Evolutionary conservation across 2,113 vertebrate genomes (phyloP).

Genomic region (Lepisosteus oculatus): DNA sequence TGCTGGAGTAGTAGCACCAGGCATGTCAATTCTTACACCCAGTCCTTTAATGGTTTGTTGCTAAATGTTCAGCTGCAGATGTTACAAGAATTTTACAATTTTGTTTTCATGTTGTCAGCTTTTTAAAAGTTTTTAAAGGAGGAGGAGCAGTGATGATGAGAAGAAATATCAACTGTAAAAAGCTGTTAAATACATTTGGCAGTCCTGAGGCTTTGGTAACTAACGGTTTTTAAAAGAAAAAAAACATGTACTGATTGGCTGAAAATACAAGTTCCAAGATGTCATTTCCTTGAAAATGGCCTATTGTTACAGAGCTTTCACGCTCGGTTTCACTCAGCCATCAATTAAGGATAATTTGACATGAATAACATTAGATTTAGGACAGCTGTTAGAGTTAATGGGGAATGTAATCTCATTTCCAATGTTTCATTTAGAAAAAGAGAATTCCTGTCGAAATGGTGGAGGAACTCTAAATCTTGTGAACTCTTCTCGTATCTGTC

Average conservation of each 20-base stretch:
- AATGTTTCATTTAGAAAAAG: not conserved
- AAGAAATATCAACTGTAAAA: too few species aligned
- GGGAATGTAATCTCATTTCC: not conserved
- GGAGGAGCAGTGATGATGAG: too few species aligned
- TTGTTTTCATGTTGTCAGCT: too few species aligned
- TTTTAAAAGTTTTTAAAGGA: too few species aligned
- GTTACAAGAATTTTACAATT: too few species aligned
- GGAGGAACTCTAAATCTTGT: not conserved
- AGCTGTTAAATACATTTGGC: not conserved
- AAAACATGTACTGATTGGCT: not conserved
- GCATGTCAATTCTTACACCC: not conserved
- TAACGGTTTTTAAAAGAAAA: not conserved
- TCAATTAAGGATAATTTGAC: too few species aligned
- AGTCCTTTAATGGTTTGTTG: not conserved
- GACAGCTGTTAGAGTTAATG: not conserved
- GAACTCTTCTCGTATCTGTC: too few species aligned
- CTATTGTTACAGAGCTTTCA: not conserved
- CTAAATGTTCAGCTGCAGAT: too few species aligned
- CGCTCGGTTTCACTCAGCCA: not conserved
- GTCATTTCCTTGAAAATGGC: not conserved
- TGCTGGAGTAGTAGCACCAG: slow-evolving; percentile 17
- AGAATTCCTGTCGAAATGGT: not conserved
- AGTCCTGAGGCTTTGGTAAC: slow-evolving; percentile 2
- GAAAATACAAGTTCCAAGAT: not conserved
- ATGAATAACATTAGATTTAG: too few species aligned